Conservation (phyloP, 2,797 vertebrate genomes). For the Characodon lateralis region DNA sequence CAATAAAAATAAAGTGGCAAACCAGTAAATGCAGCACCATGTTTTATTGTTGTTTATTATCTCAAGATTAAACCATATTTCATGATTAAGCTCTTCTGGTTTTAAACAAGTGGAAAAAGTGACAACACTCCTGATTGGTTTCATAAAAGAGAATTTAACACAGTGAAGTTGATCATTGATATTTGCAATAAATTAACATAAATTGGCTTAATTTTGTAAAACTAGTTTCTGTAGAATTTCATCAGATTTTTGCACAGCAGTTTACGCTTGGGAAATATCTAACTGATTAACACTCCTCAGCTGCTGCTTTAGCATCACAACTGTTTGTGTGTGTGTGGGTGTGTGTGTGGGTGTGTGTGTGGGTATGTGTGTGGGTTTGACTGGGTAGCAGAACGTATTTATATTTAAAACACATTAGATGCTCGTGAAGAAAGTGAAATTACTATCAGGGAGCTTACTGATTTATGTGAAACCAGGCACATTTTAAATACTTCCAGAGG, state of each 20-base stretch:
- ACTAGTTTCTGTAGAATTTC: conserved; percentile 5
- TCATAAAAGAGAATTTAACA: conserved; percentile 12
- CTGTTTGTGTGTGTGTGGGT: not conserved
- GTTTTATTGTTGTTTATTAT: not conserved
- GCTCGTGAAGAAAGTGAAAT: conserved; percentile 28
- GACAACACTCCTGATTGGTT: not conserved
- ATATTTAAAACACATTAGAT: conserved; percentile 19
- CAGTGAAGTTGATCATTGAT: conserved; percentile 9
- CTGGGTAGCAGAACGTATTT: conserved; percentile 14
- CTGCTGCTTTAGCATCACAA: conserved; percentile 13
- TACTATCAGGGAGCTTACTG: conserved; percentile 11
- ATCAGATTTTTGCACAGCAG: conserved; percentile 17
- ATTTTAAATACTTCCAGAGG: conserved; percentile 31
- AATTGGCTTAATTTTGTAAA: conserved; percentile 19
- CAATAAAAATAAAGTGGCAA: not conserved
- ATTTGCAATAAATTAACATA: conserved; percentile 25
- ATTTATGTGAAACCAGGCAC: conserved; percentile 17
- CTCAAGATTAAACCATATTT: conserved; percentile 1
- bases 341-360: not conserved
- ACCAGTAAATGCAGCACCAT: not conserved
- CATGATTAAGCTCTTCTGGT: not conserved
- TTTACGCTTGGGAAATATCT: conserved; percentile 24
- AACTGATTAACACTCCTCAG: conserved; percentile 12
- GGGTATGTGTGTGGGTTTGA: not conserved
- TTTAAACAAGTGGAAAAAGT: not conserved